These are phyloP conservation scores for Lasioglossum marginatum DNA, from an alignment of 2,888 invertebrate genomes.

Conservation along the genomic window DNA sequence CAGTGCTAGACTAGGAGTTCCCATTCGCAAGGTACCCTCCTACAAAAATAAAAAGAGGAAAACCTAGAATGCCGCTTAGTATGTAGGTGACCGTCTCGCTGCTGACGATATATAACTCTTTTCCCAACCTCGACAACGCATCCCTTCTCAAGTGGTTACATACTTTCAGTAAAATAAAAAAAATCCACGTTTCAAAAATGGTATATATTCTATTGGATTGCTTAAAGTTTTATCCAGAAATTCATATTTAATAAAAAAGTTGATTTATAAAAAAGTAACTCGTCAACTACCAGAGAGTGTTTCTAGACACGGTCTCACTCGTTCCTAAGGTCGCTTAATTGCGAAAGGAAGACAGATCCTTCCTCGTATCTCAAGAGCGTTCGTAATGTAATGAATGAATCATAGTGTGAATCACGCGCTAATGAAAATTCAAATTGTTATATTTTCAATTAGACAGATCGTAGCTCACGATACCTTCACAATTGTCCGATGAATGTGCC, in stretches of 20 bases:
- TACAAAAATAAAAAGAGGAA: conserved; percentile 5
- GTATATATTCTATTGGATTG: too few relatives aligned
- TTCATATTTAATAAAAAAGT: not conserved
- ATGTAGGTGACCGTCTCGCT: not conserved
- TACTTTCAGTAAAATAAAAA: not conserved
- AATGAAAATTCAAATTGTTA: not conserved
- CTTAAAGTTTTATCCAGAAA: not conserved
- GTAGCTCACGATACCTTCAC: not conserved
- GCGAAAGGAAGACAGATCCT: not conserved
- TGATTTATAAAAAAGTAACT: not conserved
- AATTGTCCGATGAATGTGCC: not conserved
- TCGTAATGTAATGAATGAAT: not conserved
- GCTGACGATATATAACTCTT: not conserved
- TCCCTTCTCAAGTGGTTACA: not conserved
- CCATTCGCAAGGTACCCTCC: not conserved
- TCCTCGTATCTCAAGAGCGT: not conserved
- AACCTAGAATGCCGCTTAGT: conserved; percentile 7
- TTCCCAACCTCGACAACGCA: not conserved
- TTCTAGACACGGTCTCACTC: not conserved
- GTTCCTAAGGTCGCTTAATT: not conserved
- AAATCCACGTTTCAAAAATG: too few relatives aligned
- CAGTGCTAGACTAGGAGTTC: not conserved
- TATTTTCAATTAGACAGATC: not conserved
- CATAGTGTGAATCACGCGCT: not conserved
- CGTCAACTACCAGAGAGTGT: not conserved